phyloP scores from a whole-genome alignment of 2,797 vertebrate genomes.

The Bradypodion pumilum region DNA sequence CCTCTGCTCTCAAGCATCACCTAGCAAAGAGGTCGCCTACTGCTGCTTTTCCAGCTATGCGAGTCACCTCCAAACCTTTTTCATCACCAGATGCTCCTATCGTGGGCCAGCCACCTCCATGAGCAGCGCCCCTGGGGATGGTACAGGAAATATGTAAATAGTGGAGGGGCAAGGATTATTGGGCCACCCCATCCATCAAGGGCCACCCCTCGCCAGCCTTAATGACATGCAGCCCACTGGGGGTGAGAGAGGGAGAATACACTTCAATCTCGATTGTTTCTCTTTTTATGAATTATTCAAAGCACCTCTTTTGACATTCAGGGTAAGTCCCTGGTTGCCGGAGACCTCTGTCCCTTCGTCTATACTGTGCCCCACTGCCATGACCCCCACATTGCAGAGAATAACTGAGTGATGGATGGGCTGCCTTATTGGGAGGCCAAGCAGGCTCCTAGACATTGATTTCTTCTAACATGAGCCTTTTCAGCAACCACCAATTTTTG shows the following conservation, averaged over 20 bases:
- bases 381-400: conserved; percentile 40
- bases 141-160: conserved; percentile 48
- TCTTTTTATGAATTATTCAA: conserved; percentile 65
- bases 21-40: conserved; percentile 3
- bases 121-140: conserved; percentile 38
- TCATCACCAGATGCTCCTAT: background rate
- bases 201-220: conserved; percentile 51
- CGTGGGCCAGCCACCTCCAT: conserved; percentile 23
- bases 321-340: conserved; percentile 23
- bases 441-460: conserved; percentile 56
- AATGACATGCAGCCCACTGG: conserved; percentile 37
- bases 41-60: conserved; percentile 12
- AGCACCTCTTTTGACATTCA: conserved; percentile 50
- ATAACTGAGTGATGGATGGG: conserved; percentile 29
- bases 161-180: conserved; percentile 33
- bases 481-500: conserved; percentile 59
- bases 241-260: background rate
- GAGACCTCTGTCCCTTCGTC: conserved; percentile 39
- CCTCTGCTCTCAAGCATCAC: conserved; percentile 11
- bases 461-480: conserved; percentile 62
- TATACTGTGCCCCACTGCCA: background rate
- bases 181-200: conserved; percentile 28
- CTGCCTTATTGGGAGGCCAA: conserved; percentile 37
- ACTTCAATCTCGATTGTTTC: conserved; percentile 48
- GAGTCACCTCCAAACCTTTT: conserved; percentile 29